Base-by-base conservation (phyloP, 2,797 vertebrate genomes). In the Danio albolineatus region DNA sequence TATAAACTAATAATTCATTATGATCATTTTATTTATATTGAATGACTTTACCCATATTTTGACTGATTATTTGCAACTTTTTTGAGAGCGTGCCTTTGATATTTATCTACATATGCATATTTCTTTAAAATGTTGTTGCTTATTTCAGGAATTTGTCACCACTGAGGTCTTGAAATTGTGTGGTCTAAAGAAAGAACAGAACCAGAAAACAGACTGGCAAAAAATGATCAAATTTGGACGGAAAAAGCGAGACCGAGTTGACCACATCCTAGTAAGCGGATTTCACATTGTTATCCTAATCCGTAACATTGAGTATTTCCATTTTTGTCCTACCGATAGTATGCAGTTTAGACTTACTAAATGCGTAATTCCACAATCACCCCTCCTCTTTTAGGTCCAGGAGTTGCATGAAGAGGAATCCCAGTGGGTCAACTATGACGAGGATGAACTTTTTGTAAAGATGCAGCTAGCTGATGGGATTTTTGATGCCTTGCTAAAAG, bases 181-280 rank as follows among this genome's bases (percentile, higher is more conserved):
- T 16, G 93, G 95, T 86, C 91, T 99, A 81, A 94, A 90, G 85
- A 97, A 96, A 74, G 96, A 97, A 62, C 89, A 94, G 70, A 95
- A 90, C 91, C 94, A 96, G 86, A 98, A 96, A 93, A 97, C 94
- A 7, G 97, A 99, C 91, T 98, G 97, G 97, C 98, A 99, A 90
- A 98, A 98, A 90, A 99, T 97, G 96, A 95, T 99, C 82, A 99
- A 99, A 91, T 99, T 99, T 86, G 98, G 98, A 84, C 94, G 96
- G 85, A 99, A 99, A 91, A 99, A 98, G 87, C 94, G 96, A 71
- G 98, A 99, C 91, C 82, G 95, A 92, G 97, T 99, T 7, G 98
- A 99, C 93, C 96, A 98, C 84, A 97, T 99, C 85, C 88, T 99
- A 94, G 98, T 99, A 89, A 90, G 94, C 87, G 28, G 41, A 28